Percentiles rank a stretch among this genome's conserved stretches.
Evolutionary conservation across 2,113 vertebrate genomes (phyloP).

Genomic region (Epinephelus cyanopodus): DNA sequence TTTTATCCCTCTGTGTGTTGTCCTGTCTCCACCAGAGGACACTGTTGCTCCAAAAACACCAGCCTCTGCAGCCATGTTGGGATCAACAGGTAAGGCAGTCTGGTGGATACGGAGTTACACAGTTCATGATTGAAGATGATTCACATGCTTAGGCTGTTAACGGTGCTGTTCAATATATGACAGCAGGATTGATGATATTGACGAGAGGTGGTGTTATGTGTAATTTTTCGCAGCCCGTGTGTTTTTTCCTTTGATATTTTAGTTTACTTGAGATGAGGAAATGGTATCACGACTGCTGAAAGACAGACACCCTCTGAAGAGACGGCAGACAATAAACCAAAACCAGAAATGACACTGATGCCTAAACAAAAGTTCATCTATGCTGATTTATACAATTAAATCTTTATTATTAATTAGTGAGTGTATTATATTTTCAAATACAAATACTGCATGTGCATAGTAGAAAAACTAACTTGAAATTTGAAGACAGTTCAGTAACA

Average conservation of each 20-base stretch:
- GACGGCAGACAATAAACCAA: not conserved
- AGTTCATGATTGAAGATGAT: slow-evolving; percentile 40
- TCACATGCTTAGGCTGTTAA: slow-evolving; percentile 40
- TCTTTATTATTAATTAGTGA: not conserved
- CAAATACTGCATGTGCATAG: not conserved
- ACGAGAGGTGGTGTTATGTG: not conserved
- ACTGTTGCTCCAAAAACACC: slow-evolving; percentile 73
- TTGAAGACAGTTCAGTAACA: not conserved
- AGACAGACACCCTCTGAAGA: not conserved
- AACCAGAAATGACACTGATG: not conserved
- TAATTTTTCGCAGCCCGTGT: not conserved
- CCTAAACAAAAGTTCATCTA: not conserved
- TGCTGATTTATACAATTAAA: slow-evolving; percentile 14
- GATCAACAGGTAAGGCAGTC: slow-evolving; percentile 75
- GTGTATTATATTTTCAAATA: not conserved
- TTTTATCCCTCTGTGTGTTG: not conserved
- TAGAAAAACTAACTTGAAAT: not conserved
- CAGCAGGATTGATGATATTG: slow-evolving; percentile 27
- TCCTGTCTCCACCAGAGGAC: slow-evolving; percentile 76
- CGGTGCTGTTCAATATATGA: slow-evolving; percentile 18
- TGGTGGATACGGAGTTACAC: slow-evolving; percentile 18
- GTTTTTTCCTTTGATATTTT: not conserved
- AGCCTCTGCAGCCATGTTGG: not conserved
- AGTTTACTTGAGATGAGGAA: not conserved
- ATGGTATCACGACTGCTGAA: not conserved